Percentiles rank a stretch among this genome's conserved stretches.
These are phyloP conservation scores for Poecilia picta DNA, from an alignment of 2,797 vertebrate species.

Conservation along the genomic window DNA sequence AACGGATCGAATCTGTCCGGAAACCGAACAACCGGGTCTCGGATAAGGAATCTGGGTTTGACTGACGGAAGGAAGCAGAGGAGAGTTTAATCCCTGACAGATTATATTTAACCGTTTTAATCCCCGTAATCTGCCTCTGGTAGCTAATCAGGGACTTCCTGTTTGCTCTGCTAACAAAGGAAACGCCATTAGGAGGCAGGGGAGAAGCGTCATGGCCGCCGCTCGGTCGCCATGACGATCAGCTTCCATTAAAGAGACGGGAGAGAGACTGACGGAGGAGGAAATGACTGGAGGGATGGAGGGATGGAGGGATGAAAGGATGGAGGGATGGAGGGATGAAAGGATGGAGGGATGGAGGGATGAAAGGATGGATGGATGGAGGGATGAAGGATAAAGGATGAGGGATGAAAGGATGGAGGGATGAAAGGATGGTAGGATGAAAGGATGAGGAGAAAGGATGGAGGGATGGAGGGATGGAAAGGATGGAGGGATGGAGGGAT, in stretches of 20 bases:
- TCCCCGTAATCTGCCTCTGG: slow-evolving; percentile 11
- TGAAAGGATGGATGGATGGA: too few relatives aligned
- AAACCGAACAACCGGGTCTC: too few relatives aligned
- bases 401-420: too few relatives aligned
- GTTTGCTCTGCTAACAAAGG: slow-evolving; percentile 18
- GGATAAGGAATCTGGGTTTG: too few relatives aligned
- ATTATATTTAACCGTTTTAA: slow-evolving; percentile 12
- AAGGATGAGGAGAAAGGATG: too few relatives aligned
- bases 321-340: too few relatives aligned
- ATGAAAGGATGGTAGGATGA: background rate
- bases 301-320: background rate
- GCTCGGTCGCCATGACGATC: slow-evolving; percentile 61
- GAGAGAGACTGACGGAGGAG: slow-evolving; percentile 8
- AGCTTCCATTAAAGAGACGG: slow-evolving; percentile 52
- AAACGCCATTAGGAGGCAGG: background rate
- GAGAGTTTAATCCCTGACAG: slow-evolving; percentile 1
- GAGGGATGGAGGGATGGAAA: too few relatives aligned
- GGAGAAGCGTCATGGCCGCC: slow-evolving; percentile 20
- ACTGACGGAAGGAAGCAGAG: slow-evolving; percentile 35
- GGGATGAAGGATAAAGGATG: too few relatives aligned
- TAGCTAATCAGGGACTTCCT: slow-evolving; percentile 4
- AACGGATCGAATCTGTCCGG: background rate
- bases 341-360: too few relatives aligned
- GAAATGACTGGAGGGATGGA: slow-evolving; percentile 43
- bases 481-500: background rate